Evolutionary conservation across 1,140 invertebrate species (phyloP).

Genomic region (Palaemon carinicauda): DNA sequence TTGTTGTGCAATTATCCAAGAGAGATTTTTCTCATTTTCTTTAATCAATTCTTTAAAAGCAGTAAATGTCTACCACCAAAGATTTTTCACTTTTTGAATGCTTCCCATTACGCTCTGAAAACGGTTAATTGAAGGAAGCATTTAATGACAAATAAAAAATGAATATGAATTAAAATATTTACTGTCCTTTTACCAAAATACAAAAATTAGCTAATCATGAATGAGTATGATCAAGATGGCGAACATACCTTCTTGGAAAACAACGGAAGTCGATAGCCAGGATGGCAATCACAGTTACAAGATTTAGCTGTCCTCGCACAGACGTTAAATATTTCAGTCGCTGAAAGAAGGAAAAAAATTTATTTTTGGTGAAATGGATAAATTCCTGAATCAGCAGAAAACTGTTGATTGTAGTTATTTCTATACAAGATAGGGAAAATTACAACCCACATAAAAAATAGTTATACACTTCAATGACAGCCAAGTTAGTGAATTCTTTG

Average conservation of each 20-base stretch:
- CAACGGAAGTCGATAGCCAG: constrained; percentile 71
- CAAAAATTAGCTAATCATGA: not conserved
- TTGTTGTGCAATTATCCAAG: too few species aligned
- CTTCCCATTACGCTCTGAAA: not conserved
- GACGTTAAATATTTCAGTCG: constrained; percentile 36
- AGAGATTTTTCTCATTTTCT: too few species aligned
- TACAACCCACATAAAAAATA: too few species aligned
- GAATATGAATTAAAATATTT: not conserved
- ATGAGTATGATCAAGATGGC: not conserved
- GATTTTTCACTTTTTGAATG: not conserved
- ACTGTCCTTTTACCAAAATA: not conserved
- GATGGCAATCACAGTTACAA: constrained; percentile 68
- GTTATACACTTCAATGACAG: too few species aligned
- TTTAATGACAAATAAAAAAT: not conserved
- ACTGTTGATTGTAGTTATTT: too few species aligned
- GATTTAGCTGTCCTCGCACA: constrained; percentile 60
- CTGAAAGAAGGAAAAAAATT: not conserved
- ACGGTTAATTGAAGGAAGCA: too few species aligned
- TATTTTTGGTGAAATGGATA: too few species aligned
- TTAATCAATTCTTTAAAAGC: too few species aligned
- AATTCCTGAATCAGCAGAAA: too few species aligned
- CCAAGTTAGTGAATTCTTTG: too few species aligned
- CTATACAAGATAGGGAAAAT: too few species aligned
- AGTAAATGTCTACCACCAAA: too few species aligned
- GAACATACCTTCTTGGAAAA: constrained; percentile 65